Evolutionary conservation across 2,888 invertebrate genomes (phyloP), one percentile per base, ranked within the genome.

Genomic region (Graphium colonna): DNA sequence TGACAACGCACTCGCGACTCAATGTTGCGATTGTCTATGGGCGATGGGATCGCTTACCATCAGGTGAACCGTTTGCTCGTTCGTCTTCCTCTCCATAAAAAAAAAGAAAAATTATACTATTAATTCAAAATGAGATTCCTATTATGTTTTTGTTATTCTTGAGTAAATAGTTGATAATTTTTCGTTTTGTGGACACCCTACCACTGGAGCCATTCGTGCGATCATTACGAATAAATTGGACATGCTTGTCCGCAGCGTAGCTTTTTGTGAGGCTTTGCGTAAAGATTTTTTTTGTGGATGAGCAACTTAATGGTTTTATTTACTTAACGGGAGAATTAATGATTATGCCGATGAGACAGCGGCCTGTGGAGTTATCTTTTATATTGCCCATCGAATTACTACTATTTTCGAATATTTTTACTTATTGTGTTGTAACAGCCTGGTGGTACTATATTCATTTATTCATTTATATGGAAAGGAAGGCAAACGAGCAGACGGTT

Each of bases 171-270:
- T n/a, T n/a, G n/a, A n/a, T n/a, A n/a, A n/a, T n/a, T n/a, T n/a
- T n/a, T n/a, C n/a, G n/a, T n/a, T n/a, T n/a, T n/a, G n/a, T 21
- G 45, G 51, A 10, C 5, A 51, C 40, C 40, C 45, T 31, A 40
- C 0, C 9, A 21, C n/a, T 39, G 9, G 39, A 40, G 44, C 16
- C 38, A 21, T 10, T 38, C 39, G n/a, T 21, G 31, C n/a, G 39
- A 48, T 38, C 28, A 42, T 43, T 43, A 43, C 26, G 41, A 42
- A 52, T 48, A 38, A 43, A 42, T 48, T 47, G 33, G 42, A 51
- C 31, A 45, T 40, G 52, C 46, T 36, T 52, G 41, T 52, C 45
- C 16, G 38, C 33, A 3, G 16, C 33, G 17, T 31, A 10, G 17
- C 12, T 43, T 26, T 48, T 43, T 47, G 31, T 10, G 28, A 10